phyloP scores from a whole-genome alignment of 1,140 invertebrate species.

The Psilanteris sp. region DNA sequence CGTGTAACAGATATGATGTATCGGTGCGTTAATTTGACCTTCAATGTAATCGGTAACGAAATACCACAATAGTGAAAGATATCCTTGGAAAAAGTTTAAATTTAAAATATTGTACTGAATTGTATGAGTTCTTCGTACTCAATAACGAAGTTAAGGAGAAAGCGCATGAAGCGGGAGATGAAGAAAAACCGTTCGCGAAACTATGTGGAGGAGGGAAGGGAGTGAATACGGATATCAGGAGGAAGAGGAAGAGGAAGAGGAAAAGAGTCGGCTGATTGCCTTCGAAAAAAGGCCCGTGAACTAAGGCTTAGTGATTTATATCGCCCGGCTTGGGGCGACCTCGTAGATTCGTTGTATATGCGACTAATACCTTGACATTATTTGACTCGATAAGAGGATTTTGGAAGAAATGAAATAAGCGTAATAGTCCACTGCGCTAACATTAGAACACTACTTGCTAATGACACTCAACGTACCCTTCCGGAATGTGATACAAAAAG shows the following conservation, averaged over 20 bases:
- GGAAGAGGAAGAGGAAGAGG: constrained; percentile 55
- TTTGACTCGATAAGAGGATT: constrained; percentile 74
- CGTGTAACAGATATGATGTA: constrained; percentile 53
- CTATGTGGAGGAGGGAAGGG: constrained; percentile 33
- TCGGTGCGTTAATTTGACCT: constrained; percentile 45
- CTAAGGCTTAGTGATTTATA: constrained; percentile 71
- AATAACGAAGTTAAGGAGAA: constrained; percentile 56
- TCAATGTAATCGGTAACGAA: constrained; percentile 53
- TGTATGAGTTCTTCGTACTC: constrained; percentile 59
- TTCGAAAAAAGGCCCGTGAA: constrained; percentile 69
- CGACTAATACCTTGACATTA: constrained; percentile 71
- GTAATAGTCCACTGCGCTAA: constrained; percentile 58
- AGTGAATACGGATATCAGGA: constrained; percentile 47
- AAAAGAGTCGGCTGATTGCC: constrained; percentile 71
- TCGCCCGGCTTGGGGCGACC: constrained; percentile 66
- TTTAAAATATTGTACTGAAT: constrained; percentile 70
- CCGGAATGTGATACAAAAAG: constrained; percentile 16
- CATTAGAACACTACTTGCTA: constrained; percentile 14
- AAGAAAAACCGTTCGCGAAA: constrained; percentile 38
- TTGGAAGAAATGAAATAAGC: constrained; percentile 67
- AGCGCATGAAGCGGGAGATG: constrained; percentile 15
- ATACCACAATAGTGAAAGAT: constrained; percentile 45
- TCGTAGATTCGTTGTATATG: constrained; percentile 70
- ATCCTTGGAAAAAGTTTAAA: constrained; percentile 63
- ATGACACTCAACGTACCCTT: constrained; percentile 9